These are phyloP conservation scores for Malurus leucopterus DNA, from an alignment of 2,797 vertebrate species.

Conservation along the genomic window DNA sequence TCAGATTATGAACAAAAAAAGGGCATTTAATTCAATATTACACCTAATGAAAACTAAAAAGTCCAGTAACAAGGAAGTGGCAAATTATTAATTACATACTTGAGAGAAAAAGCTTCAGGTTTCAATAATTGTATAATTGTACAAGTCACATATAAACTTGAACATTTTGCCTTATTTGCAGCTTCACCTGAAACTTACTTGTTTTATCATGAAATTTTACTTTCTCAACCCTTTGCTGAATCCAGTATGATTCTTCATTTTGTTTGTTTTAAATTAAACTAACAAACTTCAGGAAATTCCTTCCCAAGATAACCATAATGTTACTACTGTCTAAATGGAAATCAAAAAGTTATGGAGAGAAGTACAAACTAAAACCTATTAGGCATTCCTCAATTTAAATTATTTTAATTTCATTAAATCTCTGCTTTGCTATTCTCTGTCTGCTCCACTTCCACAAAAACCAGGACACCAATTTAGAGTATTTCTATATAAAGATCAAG, in stretches of 20 bases:
- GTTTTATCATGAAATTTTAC: neutral
- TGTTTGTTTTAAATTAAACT: neutral
- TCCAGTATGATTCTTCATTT: neutral
- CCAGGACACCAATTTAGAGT: neutral
- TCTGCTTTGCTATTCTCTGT: neutral
- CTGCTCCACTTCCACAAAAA: conserved; percentile 24
- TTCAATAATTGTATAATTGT: neutral
- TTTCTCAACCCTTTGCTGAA: neutral
- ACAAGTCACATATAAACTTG: neutral
- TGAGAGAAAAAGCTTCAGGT: neutral
- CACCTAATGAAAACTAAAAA: neutral
- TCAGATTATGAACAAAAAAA: neutral
- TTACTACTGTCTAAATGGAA: neutral
- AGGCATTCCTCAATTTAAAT: neutral
- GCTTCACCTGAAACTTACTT: neutral
- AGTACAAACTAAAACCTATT: neutral
- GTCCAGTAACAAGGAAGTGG: neutral
- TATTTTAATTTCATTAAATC: neutral
- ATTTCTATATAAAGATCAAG: conserved; percentile 10
- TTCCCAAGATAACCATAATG: neutral
- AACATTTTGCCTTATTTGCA: neutral
- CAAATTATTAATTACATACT: neutral
- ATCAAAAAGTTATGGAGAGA: neutral
- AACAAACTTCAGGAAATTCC: neutral
- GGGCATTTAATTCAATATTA: neutral